Percentiles rank a stretch among this genome's conserved stretches.
phyloP scores from a whole-genome alignment of 1,140 invertebrate species.

The Neuroterus valhalla region DNA sequence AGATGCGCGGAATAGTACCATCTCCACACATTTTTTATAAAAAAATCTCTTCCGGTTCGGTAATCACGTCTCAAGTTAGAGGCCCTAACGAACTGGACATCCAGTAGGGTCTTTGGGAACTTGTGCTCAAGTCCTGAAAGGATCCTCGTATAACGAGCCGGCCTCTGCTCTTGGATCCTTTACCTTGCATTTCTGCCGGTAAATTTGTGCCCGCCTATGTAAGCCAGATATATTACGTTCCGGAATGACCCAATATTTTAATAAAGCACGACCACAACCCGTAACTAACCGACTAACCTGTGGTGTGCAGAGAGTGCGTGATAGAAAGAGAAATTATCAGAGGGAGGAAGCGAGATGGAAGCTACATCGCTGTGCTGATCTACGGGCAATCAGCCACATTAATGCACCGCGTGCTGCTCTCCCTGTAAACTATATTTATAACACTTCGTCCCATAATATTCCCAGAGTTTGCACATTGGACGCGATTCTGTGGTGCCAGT shows the following conservation, averaged over 20 bases:
- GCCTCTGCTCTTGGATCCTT: conserved; percentile 41
- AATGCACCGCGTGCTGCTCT: conserved; percentile 66
- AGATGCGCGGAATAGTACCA: no score
- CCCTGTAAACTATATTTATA: conserved; percentile 70
- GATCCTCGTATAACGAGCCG: conserved; percentile 43
- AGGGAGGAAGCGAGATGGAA: conserved; percentile 37
- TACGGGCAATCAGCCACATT: conserved; percentile 73
- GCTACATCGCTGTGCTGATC: conserved; percentile 61
- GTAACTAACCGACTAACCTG: conserved; percentile 63
- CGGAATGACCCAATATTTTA: conserved; percentile 70
- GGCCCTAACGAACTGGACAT: conserved; percentile 44
- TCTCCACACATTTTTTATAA: no score
- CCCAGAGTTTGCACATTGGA: conserved; percentile 44
- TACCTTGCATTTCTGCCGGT: conserved; percentile 39
- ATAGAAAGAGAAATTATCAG: conserved; percentile 33
- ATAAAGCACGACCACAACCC: conserved; percentile 64
- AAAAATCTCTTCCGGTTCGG: background rate
- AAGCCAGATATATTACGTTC: conserved; percentile 51
- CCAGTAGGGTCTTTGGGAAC: conserved; percentile 33
- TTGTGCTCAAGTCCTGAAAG: conserved; percentile 39
- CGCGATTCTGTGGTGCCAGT: conserved; percentile 36
- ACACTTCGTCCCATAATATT: conserved; percentile 63
- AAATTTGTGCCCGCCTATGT: conserved; percentile 39
- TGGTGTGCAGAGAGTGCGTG: conserved; percentile 41
- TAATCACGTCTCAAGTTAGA: conserved; percentile 37